These are phyloP conservation scores for Calidris pygmaea DNA, from an alignment of 2,113 vertebrate species.

Conservation along the genomic window DNA sequence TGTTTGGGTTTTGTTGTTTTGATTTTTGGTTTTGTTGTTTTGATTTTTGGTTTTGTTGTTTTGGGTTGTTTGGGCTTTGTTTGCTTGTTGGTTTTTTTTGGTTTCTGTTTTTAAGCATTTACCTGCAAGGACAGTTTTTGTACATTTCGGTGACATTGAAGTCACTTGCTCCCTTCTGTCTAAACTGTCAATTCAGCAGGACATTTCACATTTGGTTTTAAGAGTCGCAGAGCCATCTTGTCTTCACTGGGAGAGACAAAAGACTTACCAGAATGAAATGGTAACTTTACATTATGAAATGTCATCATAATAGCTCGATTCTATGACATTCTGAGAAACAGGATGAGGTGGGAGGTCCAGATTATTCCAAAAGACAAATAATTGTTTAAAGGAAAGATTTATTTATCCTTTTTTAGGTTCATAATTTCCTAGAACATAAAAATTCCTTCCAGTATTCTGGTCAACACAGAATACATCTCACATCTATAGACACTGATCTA, in stretches of 20 bases:
- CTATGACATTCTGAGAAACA: background rate
- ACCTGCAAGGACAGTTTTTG: background rate
- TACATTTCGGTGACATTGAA: background rate
- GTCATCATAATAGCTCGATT: background rate
- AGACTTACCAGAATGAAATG: background rate
- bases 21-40: no score
- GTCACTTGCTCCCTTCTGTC: background rate
- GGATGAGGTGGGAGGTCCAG: background rate
- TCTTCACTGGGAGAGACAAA: background rate
- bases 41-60: background rate
- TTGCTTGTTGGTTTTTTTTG: background rate
- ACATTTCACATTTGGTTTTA: background rate
- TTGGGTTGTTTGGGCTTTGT: background rate
- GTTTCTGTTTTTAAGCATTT: background rate
- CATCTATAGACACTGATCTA: background rate
- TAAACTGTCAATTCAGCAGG: background rate
- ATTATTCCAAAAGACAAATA: background rate
- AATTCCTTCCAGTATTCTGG: background rate
- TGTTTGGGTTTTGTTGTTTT: background rate
- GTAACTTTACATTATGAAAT: background rate
- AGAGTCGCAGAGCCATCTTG: background rate
- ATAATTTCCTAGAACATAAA: background rate
- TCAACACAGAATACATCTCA: background rate
- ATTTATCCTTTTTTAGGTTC: background rate
- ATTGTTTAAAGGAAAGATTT: background rate